These are phyloP conservation scores for Poeciliopsis turneri DNA, from an alignment of 2,797 vertebrate genomes.

Conservation along the genomic window DNA sequence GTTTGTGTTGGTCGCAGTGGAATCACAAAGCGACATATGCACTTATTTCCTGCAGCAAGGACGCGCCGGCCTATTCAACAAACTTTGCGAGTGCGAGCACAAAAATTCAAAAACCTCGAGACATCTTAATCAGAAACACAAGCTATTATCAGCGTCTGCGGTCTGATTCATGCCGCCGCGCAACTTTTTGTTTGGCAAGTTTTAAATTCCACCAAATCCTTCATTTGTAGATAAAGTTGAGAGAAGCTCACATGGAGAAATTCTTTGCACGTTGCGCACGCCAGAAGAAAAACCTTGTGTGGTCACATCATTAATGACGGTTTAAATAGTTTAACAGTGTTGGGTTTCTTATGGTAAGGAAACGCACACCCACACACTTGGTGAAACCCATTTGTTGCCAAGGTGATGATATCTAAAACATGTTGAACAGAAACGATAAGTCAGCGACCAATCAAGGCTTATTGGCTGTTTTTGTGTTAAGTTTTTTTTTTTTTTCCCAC, in stretches of 20 bases:
- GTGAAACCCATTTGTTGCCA: conserved; percentile 49
- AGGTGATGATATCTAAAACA: conserved; percentile 59
- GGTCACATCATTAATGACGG: conserved; percentile 1
- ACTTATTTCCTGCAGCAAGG: conserved; percentile 60
- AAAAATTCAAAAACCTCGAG: neutral
- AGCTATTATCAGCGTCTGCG: neutral
- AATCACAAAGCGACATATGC: neutral
- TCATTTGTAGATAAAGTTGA: neutral
- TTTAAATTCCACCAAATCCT: conserved; percentile 15
- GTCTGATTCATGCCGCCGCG: neutral
- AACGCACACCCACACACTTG: conserved; percentile 12
- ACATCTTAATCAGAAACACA: neutral
- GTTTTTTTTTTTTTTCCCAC: neutral
- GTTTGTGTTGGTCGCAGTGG: neutral
- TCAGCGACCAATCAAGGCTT: conserved; percentile 52
- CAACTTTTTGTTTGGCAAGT: conserved; percentile 21
- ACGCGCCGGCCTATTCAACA: conserved; percentile 26
- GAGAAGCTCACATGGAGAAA: neutral
- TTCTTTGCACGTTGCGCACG: neutral
- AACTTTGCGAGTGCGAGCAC: neutral
- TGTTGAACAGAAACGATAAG: conserved; percentile 25
- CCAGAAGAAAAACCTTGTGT: neutral
- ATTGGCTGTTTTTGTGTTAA: conserved; percentile 47
- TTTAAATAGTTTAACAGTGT: conserved; percentile 17
- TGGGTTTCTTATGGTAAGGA: conserved; percentile 11